Conservation (phyloP, 2,113 vertebrate species). For the Cnemophilus loriae region DNA sequence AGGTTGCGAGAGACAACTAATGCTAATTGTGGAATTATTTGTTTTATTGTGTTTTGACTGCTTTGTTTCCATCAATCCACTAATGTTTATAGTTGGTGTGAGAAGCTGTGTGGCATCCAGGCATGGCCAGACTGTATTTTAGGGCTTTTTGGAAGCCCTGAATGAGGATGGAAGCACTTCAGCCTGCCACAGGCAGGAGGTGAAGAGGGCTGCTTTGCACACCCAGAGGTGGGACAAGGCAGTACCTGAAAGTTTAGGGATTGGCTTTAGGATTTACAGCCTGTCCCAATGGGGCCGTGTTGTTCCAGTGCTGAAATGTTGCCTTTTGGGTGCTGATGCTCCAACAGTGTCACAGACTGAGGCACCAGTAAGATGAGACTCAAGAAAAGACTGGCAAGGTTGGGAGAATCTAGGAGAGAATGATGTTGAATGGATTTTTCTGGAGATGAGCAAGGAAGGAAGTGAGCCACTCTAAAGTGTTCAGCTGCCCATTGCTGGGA, state of each 20-base stretch:
- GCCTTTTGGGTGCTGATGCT: background rate
- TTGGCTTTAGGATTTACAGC: background rate
- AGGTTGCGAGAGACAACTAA: background rate
- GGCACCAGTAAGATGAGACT: background rate
- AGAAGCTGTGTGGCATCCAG: background rate
- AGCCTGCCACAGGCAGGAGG: background rate
- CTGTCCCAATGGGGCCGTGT: accelerated
- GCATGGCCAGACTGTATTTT: background rate
- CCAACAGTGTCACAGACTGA: background rate
- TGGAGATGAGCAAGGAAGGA: background rate
- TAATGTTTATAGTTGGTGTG: accelerated
- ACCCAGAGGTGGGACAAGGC: accelerated
- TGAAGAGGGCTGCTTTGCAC: background rate
- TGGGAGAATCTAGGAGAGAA: background rate
- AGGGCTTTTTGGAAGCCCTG: background rate
- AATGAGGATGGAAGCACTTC: background rate
- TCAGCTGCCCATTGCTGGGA: background rate
- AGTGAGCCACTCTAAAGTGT: background rate
- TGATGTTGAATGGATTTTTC: background rate
- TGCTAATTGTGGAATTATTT: background rate
- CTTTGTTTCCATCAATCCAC: background rate
- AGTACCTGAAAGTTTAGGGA: background rate
- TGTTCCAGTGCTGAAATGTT: background rate
- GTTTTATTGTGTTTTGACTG: background rate
- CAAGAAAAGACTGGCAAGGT: background rate